Evolutionary conservation across 2,888 invertebrate species (phyloP), one percentile per base, ranked within the genome.

Genomic region (Entomobrya proxima): DNA sequence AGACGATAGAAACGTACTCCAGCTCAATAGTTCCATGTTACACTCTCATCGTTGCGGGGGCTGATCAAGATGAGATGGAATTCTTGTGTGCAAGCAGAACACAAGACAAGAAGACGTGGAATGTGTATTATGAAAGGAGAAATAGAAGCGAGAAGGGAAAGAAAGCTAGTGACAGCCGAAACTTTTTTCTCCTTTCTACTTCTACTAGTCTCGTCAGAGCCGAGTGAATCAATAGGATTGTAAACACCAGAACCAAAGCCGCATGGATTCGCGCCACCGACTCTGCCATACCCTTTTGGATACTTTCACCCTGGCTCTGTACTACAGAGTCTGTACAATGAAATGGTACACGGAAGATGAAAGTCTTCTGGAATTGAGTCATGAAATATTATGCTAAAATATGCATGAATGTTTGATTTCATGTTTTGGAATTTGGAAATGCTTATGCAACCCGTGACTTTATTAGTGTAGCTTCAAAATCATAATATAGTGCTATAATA

Each of bases 261-360:
- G 85, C 80, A 52, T 80, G 24, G 32, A 15, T 85, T 85, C 85
- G 85, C 85, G 85, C 85, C 85, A 80, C 64, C 52, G 61, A 75
- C 30, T 58, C 50, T 75, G 77, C 69, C 78, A 85, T 61, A 50
- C 80, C 80, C 85, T 67, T 74, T 47, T 64, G 13, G 52, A 52
- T 85, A 32, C 78, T 83, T 83, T 83, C 83, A 82, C 83, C 52
- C 44, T 55, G 9, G 9, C 9, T 61, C 15, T 37, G 5, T 7
- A 7, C 11, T 37, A 37, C 6, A 37, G 11, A n/a, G n/a, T n/a
- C n/a, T n/a, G n/a, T n/a, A n/a, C n/a, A n/a, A n/a, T n/a, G n/a
- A n/a, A n/a, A n/a, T n/a, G n/a, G n/a, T n/a, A n/a, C n/a, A n/a
- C n/a, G n/a, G n/a, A n/a, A n/a, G n/a, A n/a, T n/a, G n/a, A n/a